Evolutionary conservation across 1,140 invertebrate genomes (phyloP), one percentile per base, ranked within the genome.

Genomic region (Gryon sp.): DNA sequence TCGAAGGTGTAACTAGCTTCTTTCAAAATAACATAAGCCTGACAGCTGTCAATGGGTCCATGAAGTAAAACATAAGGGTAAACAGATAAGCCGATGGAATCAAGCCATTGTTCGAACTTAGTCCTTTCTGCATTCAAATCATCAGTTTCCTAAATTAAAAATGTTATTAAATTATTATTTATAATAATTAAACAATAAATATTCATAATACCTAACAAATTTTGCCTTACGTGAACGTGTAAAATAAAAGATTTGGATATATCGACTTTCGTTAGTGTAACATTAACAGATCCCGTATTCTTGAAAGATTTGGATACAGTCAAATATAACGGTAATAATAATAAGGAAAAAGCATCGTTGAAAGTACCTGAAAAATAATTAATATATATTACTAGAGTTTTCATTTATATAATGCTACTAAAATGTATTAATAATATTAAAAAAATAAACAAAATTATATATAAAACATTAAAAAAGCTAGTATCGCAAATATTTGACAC

Each of bases 21-120:
- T 8, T 55, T 55, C 12, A 55, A 26, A 4, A 55, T 16, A 1
- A 55, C 50, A 11, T 55, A 55, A 1, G 50, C 24, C 11, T n/a
- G 5, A 22, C 48, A 52, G 11, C 22, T 20, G 2, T 36, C 48
- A 4, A 36, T 1, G 3, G 36, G 36, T 36, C 32, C 48, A 22
- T 38, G 8, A 0, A 52, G 6, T 14, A 52, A 7, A 36, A 16
- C 36, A 52, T 14, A 52, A 20, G 48, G 32, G 8, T 36, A 24
- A 12, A 11, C 20, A 8, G 14, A 12, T 1, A 14, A 26, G n/a
- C 18, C 15, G 4, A 30, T 18, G 1, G 24, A 48, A 2, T n/a
- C 1, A 2, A 48, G 8, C 24, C 24, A 48, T 15, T 2, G n/a
- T 8, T 26, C 8, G 28, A 14, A 14, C 9, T 45, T 26, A 15